Percentiles rank a stretch among this genome's conserved stretches.
Conservation (phyloP, 2,113 vertebrate species). For the Pipa parva region DNA sequence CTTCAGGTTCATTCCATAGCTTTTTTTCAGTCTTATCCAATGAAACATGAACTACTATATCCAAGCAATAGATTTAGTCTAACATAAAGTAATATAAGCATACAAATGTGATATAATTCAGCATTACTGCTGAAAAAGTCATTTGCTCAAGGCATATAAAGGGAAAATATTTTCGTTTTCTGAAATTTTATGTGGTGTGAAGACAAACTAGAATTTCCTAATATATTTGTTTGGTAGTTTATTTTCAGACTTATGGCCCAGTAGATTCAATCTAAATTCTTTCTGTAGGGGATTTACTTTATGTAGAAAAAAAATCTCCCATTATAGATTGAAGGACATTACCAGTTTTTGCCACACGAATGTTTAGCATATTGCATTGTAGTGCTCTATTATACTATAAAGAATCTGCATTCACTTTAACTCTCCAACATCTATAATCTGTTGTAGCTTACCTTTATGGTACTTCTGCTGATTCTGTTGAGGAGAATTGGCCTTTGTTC, state of each 20-base stretch:
- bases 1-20: background rate
- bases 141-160: slow-evolving; percentile 34
- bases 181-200: slow-evolving; percentile 33
- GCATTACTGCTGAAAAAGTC: slow-evolving; percentile 26
- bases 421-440: too few relatives aligned
- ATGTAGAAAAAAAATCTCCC: background rate
- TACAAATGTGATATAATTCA: slow-evolving; percentile 23
- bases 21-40: slow-evolving; percentile 1
- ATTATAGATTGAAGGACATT: too few relatives aligned
- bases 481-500: too few relatives aligned
- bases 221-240: slow-evolving; percentile 31
- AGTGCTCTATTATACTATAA: too few relatives aligned
- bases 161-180: slow-evolving; percentile 28
- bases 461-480: too few relatives aligned
- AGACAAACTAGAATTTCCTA: slow-evolving; percentile 24
- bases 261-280: slow-evolving; percentile 20
- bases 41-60: slow-evolving; percentile 6
- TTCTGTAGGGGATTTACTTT: slow-evolving; percentile 10
- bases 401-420: too few relatives aligned
- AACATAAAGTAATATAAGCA: slow-evolving; percentile 15
- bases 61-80: slow-evolving; percentile 6
- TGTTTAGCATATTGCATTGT: too few relatives aligned
- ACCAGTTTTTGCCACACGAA: too few relatives aligned
- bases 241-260: slow-evolving; percentile 14
- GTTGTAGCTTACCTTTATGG: too few relatives aligned